phyloP scores from a whole-genome alignment of 2,888 invertebrate genomes.

The Subacronicta megacephala region DNA sequence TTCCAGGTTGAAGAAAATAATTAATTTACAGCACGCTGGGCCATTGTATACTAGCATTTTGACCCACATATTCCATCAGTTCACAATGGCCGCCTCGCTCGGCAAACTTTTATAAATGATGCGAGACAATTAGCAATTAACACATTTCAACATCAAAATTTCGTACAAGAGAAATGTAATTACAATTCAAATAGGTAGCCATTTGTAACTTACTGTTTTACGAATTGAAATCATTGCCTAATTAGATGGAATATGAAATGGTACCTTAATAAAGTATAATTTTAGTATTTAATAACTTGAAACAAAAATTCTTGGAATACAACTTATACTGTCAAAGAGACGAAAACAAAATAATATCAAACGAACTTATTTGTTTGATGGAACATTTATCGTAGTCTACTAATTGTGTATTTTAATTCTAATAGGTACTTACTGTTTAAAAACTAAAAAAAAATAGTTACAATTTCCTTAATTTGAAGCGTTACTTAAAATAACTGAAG shows the following conservation, averaged over 20 bases:
- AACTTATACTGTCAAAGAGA: slow-evolving; percentile 1
- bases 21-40: slow-evolving; percentile 38
- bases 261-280: neutral
- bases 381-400: neutral
- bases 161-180: slow-evolving; percentile 1
- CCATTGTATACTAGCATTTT: slow-evolving; percentile 27
- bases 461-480: no score
- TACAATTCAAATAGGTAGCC: neutral
- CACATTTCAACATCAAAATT: slow-evolving; percentile 15
- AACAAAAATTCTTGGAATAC: neutral
- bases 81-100: slow-evolving; percentile 38
- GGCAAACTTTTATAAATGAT: slow-evolving; percentile 32
- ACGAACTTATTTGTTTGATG: neutral
- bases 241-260: neutral
- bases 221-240: neutral
- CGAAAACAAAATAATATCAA: neutral
- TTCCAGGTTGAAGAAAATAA: slow-evolving; percentile 47
- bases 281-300: neutral
- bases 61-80: slow-evolving; percentile 34
- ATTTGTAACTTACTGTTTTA: neutral
- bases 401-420: no score
- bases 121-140: slow-evolving; percentile 42
- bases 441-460: no score
- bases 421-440: no score
- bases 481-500: no score